Evolutionary conservation across 2,113 vertebrate species (phyloP).

Genomic region (Chlorodrepanis virens): DNA sequence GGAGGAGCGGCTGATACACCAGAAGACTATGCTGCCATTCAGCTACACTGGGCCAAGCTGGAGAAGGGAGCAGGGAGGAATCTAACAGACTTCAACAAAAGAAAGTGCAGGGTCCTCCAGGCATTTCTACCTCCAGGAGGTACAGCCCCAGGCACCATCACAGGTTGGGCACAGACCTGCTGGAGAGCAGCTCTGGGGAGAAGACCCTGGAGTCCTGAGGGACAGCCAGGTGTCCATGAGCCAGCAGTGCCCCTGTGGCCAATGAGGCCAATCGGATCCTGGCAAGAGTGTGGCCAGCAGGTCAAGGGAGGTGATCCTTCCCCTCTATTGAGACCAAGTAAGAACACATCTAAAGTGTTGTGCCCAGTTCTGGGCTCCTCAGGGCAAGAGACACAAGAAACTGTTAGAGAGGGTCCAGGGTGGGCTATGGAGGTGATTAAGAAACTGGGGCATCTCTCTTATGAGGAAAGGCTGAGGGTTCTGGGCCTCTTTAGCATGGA

Average conservation of each 20-base stretch:
- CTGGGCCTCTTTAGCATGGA: not conserved
- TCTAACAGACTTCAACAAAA: not conserved
- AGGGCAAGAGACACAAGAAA: not conserved
- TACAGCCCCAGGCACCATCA: not conserved
- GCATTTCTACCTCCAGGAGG: not conserved
- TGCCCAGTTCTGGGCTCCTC: not conserved
- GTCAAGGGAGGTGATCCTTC: accelerated
- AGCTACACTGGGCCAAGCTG: not conserved
- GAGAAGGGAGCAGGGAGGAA: too few species aligned
- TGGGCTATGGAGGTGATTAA: not conserved
- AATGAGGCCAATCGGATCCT: not conserved
- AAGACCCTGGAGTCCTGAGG: not conserved
- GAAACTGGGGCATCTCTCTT: not conserved
- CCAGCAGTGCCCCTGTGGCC: not conserved
- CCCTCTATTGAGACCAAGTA: not conserved
- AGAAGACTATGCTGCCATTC: not conserved
- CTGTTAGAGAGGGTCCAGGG: too few species aligned
- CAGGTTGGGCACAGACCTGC: not conserved
- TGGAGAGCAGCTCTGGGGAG: not conserved
- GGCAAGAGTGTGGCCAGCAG: not conserved
- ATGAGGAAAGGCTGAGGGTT: not conserved
- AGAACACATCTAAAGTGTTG: not conserved
- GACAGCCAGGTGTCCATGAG: not conserved
- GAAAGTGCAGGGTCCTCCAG: not conserved
- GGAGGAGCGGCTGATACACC: not conserved